Evolutionary conservation across 2,888 invertebrate species (phyloP), one percentile per base, ranked within the genome.

Genomic region (Ariolimax columbianus): DNA sequence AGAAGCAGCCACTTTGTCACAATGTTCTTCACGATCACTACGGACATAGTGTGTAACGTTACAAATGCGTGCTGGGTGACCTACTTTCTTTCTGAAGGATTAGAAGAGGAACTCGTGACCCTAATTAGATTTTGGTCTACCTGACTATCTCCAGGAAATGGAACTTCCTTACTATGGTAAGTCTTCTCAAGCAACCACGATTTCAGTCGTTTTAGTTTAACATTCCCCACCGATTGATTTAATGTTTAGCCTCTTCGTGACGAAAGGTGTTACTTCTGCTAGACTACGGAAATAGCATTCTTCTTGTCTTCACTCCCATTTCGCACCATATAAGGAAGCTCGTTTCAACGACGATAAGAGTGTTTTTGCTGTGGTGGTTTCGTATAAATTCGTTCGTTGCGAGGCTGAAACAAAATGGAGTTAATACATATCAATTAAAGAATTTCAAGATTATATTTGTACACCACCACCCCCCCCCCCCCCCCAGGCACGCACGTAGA

Each of bases 141-240:
- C 75, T 43, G 75, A 47, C 43, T 30, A 47, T 47, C 75, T 9
- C 23, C 43, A 7, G 75, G 75, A 75, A 75, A 75, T 75, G 51
- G 47, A 75, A 51, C 33, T 75, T 75, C 23, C 75, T 75, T 47
- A 75, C 30, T 14, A 75, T 47, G n/a, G 47, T 23, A 75, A n/a
- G 1, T 43, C n/a, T n/a, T 3, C 19, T 30, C 47, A 75, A 75
- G 43, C n/a, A 75, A 30, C n/a, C 26, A 17, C 51, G 3, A 23
- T 11, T 30, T 23, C 17, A 55, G 55, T 2, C 75, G 3, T 14
- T 75, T 26, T n/a, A 47, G n/a, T 75, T 51, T 43, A 75, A 30
- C 47, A 7, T 40, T 40, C 47, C 40, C 47, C 47, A 30, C 26
- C 26, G n/a, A 75, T 75, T 75, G 75, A 75, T 75, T 30, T 23